Conservation (phyloP, 2,888 invertebrate genomes). For the Aphodius sticticus region DNA sequence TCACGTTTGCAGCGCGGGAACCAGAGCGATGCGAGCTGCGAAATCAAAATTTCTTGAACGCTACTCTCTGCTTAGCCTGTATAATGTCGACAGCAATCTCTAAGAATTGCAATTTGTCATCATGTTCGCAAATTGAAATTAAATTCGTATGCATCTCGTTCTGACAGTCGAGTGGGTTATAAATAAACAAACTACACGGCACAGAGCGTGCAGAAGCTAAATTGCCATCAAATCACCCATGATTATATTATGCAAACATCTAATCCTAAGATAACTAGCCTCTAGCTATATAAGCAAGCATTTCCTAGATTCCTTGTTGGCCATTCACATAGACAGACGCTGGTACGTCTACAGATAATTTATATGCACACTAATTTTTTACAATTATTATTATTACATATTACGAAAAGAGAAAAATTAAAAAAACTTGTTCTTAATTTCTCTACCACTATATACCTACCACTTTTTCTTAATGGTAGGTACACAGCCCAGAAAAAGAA, state of each 20-base stretch:
- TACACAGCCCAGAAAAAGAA: no score
- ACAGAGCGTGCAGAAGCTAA: neutral
- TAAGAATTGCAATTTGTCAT: neutral
- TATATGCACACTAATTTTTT: neutral
- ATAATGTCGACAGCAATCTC: neutral
- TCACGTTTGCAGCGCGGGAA: no score
- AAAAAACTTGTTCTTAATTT: no score
- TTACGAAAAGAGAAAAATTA: no score
- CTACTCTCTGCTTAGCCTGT: no score
- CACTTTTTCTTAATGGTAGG: no score
- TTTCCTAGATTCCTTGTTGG: neutral
- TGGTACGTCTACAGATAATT: neutral
- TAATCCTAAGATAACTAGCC: neutral
- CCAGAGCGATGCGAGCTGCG: no score
- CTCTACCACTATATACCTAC: no score
- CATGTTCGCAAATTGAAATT: neutral
- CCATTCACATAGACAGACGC: neutral
- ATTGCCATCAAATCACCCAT: neutral
- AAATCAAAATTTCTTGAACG: no score
- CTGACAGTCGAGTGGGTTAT: neutral
- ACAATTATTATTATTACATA: no score
- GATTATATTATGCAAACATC: neutral
- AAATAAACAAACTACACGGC: neutral
- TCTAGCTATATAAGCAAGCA: neutral
- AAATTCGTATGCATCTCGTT: neutral